Conservation (phyloP, 2,888 invertebrate genomes). For the Penaeus monodon region DNA sequence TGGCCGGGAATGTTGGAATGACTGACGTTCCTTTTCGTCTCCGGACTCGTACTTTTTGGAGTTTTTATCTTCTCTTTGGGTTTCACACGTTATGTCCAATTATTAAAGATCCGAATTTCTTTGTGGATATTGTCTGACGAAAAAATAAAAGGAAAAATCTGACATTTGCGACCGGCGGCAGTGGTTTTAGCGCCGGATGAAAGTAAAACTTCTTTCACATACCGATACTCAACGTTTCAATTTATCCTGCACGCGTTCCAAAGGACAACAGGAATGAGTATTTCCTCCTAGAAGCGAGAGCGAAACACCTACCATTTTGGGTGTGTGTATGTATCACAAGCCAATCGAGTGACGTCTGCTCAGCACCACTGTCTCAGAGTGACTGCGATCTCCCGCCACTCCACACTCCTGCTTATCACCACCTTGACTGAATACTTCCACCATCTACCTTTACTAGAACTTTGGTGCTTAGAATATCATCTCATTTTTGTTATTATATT, state of each 20-base stretch:
- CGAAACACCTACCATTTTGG: conserved; percentile 58
- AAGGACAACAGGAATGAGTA: background rate
- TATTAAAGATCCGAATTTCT: no score
- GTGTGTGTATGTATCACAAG: conserved; percentile 55
- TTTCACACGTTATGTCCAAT: no score
- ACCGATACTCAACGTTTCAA: no score
- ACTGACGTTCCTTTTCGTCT: no score
- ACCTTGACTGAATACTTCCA: conserved; percentile 39
- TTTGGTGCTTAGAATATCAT: background rate
- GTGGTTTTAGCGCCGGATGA: background rate
- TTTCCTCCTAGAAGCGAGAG: conserved; percentile 20
- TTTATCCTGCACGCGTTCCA: background rate
- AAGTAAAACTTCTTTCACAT: no score
- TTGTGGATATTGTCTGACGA: no score
- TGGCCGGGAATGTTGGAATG: no score
- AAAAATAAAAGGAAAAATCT: background rate
- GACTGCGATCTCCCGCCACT: conserved; percentile 62
- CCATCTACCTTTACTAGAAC: background rate
- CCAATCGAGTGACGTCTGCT: conserved; percentile 54
- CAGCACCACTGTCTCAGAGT: conserved; percentile 60
- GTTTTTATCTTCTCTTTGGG: no score
- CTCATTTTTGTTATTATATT: background rate
- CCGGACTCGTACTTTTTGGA: no score
- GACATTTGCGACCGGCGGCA: conserved; percentile 6
- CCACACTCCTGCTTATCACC: conserved; percentile 54